A percentile compares a stretch with the other conserved stretches of the same genome.
These are phyloP conservation scores for Platygyra sinensis DNA, from an alignment of 64 coral and sea anemone genomes.

Conservation along the genomic window DNA sequence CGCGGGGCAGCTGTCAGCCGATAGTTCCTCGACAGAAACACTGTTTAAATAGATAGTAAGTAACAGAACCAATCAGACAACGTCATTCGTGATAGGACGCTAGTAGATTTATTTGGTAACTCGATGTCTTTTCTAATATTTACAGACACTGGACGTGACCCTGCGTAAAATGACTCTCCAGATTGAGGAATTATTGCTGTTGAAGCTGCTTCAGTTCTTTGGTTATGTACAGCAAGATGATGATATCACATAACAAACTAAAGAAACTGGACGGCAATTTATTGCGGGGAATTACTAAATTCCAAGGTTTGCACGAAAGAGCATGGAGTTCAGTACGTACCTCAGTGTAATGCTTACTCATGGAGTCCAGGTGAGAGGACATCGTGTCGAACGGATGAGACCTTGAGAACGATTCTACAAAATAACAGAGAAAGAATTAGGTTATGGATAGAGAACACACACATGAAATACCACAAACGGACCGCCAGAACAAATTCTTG, in stretches of 20 bases:
- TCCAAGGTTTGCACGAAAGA: too few relatives aligned
- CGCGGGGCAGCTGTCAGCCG: too few relatives aligned
- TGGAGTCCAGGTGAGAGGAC: constrained; percentile 66
- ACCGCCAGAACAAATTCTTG: too few relatives aligned
- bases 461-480: too few relatives aligned
- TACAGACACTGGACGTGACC: constrained; percentile 79
- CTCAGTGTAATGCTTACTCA: constrained; percentile 95
- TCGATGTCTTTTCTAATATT: background rate
- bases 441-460: background rate
- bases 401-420: constrained; percentile 71
- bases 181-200: constrained; percentile 79
- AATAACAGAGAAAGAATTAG: background rate
- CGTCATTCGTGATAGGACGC: too few relatives aligned
- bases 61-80: too few relatives aligned
- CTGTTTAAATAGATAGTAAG: too few relatives aligned
- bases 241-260: constrained; percentile 38
- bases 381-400: constrained; percentile 84
- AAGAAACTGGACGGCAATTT: background rate
- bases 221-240: constrained; percentile 98
- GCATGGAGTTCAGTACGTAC: constrained; percentile 23
- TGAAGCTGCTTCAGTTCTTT: constrained; percentile 94
- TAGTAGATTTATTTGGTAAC: too few relatives aligned
- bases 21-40: too few relatives aligned
- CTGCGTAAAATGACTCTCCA: constrained; percentile 96
- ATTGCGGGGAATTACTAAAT: too few relatives aligned